Evolutionary conservation across 2,113 vertebrate genomes (phyloP), one percentile per base, ranked within the genome.

Genomic region (Mustelus asterias): DNA sequence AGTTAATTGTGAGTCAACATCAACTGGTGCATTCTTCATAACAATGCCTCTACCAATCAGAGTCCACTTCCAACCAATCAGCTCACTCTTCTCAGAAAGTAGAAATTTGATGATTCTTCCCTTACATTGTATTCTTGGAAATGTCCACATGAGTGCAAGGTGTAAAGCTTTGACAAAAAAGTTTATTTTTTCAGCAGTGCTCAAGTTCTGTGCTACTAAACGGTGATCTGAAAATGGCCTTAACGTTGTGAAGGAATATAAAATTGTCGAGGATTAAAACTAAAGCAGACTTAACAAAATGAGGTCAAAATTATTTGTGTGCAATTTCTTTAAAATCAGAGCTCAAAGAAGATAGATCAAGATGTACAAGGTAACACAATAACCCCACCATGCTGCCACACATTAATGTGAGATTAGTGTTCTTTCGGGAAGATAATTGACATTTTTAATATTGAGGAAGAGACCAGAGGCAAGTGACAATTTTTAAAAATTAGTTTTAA

Each of bases 361-460:
- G 60, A 93, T 65, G 33, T 14, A 65, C 4, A 3, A n/a, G 29
- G 26, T 63, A 92, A 92, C 58, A 92, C n/a, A 67, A 65, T 65
- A 65, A 44, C 16, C 54, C 58, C 48, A 58, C 11, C 54, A 89
- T 89, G 89, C 33, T 93, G n/a, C 33, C 33, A 65, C 16, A 93
- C 33, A n/a, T 92, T 65, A 37, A 65, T 93, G 33, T 65, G 33
- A 93, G n/a, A 93, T 65, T 93, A 93, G n/a, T 37, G 33, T 22
- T 20, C 16, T 20, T 63, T 67, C 14, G 60, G 60, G 54, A 18
- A 60, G 63, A 92, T 63, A 60, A 92, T 63, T 63, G 54, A 92
- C 88, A 63, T 92, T 92, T 92, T 60, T 92, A 92, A 63, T 60
- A 93, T 60, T 90, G 29, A 90, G 26, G 88, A 60, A 37, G 33